Conservation (phyloP, 2,113 vertebrate species). For the Pterocles burchelli region DNA sequence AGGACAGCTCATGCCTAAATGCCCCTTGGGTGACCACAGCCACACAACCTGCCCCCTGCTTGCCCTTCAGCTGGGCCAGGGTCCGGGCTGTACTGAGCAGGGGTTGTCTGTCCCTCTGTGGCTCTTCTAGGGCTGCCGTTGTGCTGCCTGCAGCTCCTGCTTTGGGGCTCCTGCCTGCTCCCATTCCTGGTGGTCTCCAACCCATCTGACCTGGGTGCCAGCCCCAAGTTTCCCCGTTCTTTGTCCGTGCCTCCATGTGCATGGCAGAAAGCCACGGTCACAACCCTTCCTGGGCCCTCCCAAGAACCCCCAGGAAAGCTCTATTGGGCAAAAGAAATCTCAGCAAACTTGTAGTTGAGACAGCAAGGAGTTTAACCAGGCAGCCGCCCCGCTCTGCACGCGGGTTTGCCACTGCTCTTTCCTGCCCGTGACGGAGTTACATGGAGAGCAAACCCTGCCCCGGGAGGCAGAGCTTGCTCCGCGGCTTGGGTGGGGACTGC, state of each 20-base stretch:
- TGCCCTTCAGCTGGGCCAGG: neutral
- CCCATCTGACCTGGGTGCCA: fast-evolving
- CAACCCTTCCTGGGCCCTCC: neutral
- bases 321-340: neutral
- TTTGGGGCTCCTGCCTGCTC: neutral
- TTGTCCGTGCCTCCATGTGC: too few relatives aligned
- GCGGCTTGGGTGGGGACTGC: fast-evolving
- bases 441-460: neutral
- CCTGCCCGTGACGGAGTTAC: fast-evolving
- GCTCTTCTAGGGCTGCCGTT: neutral
- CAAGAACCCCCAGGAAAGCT: neutral
- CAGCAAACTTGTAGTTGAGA: neutral
- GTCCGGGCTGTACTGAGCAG: neutral
- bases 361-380: neutral
- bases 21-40: neutral
- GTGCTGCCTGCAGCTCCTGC: neutral
- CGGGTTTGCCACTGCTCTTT: neutral
- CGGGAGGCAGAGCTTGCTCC: neutral
- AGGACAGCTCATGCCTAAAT: neutral
- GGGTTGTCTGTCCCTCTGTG: neutral
- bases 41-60: neutral
- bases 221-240: neutral
- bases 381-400: fast-evolving
- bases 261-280: fast-evolving
- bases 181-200: fast-evolving